A percentile compares a stretch with the other conserved stretches of the same genome.
Evolutionary conservation across 2,888 invertebrate genomes (phyloP).

Genomic region (Rhodophaea formosa): DNA sequence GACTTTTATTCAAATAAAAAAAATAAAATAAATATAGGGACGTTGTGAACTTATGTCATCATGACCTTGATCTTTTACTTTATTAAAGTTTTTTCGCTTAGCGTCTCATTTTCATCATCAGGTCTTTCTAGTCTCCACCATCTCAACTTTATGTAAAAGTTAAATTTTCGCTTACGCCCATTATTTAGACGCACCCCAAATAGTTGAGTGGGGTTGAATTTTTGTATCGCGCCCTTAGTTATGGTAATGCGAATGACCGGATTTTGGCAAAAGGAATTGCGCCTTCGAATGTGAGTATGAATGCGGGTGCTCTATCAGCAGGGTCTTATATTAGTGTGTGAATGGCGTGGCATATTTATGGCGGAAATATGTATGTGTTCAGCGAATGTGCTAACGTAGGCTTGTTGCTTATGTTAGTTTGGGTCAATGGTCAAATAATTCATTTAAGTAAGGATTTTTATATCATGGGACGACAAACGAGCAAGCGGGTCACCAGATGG

Average conservation of each 20-base stretch:
- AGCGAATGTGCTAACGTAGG: background rate
- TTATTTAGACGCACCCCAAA: background rate
- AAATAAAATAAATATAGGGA: too few species aligned
- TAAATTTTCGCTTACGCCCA: slow-evolving; percentile 4
- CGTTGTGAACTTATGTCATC: too few species aligned
- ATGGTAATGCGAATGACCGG: slow-evolving; percentile 51
- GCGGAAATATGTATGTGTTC: background rate
- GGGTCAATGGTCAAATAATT: too few species aligned
- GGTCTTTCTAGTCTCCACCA: too few species aligned
- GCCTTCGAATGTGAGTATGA: slow-evolving; percentile 39
- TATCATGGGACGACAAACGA: too few species aligned
- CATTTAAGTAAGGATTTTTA: too few species aligned
- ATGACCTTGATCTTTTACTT: too few species aligned
- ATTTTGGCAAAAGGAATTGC: slow-evolving; percentile 48
- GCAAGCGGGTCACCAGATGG: too few species aligned
- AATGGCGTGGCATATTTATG: slow-evolving; percentile 1
- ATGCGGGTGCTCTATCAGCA: slow-evolving; percentile 39
- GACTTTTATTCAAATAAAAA: too few species aligned
- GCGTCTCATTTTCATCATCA: too few species aligned
- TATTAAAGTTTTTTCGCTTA: too few species aligned
- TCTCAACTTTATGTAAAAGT: too few species aligned
- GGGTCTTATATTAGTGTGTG: background rate
- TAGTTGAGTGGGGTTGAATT: slow-evolving; percentile 21
- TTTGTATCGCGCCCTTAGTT: slow-evolving; percentile 51
- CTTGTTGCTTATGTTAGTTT: background rate